A percentile compares a stretch with the other conserved stretches of the same genome.
Evolutionary conservation across 2,888 invertebrate species (phyloP).

Genomic region (Metopia argyrocephala): DNA sequence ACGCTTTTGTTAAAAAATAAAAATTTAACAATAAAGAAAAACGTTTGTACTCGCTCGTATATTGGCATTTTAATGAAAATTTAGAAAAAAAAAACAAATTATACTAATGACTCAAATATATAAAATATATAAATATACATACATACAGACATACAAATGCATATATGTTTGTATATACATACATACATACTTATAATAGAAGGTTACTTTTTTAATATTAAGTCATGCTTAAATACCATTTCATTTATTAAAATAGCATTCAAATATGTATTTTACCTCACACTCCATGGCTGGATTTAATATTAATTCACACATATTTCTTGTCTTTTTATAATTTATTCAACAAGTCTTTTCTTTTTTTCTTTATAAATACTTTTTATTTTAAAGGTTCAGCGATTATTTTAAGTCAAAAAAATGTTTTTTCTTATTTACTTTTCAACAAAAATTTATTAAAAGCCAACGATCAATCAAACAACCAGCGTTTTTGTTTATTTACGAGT

Average conservation of each 20-base stretch:
- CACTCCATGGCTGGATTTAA: slow-evolving; percentile 72
- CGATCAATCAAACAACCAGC: background rate
- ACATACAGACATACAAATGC: too few relatives aligned
- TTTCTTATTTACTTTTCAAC: background rate
- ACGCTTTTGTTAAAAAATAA: slow-evolving; percentile 38
- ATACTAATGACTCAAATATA: background rate
- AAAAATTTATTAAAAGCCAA: background rate
- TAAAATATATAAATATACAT: background rate
- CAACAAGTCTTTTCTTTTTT: background rate
- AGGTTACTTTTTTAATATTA: slow-evolving; percentile 1
- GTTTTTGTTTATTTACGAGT: background rate
- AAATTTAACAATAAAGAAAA: slow-evolving; percentile 8
- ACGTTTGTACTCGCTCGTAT: too few relatives aligned
- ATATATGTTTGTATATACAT: too few relatives aligned
- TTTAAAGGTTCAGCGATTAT: background rate
- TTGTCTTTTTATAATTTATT: background rate
- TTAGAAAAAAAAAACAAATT: background rate
- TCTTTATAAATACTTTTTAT: background rate
- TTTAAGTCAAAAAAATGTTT: background rate
- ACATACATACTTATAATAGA: too few relatives aligned
- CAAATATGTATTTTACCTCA: slow-evolving; percentile 68
- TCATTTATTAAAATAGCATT: background rate
- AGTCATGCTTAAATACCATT: slow-evolving; percentile 27
- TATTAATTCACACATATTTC: slow-evolving; percentile 73
- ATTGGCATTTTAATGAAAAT: background rate